Conservation (phyloP, 2,888 invertebrate species). For the Leptinotarsa tumamoca region DNA sequence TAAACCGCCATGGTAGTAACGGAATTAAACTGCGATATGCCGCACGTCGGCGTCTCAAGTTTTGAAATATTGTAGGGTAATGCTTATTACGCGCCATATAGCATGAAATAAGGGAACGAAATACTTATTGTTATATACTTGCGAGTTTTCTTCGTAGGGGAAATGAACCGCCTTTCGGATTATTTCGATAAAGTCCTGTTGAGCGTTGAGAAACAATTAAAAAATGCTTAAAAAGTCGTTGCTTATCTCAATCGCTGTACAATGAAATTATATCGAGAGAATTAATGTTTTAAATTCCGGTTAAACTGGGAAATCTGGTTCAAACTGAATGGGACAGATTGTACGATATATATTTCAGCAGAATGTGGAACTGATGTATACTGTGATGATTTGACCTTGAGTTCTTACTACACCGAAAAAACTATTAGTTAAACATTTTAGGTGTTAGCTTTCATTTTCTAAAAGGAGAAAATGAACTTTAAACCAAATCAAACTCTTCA, state of each 20-base stretch:
- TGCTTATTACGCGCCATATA: slow-evolving; percentile 55
- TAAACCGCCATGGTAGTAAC: slow-evolving; percentile 20
- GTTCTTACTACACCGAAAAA: too few relatives aligned
- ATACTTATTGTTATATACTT: slow-evolving; percentile 43
- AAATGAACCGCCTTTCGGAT: slow-evolving; percentile 4
- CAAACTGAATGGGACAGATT: too few relatives aligned
- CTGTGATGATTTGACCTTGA: too few relatives aligned
- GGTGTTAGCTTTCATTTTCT: too few relatives aligned
- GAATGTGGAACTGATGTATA: too few relatives aligned
- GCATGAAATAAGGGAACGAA: slow-evolving; percentile 52
- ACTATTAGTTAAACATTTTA: too few relatives aligned
- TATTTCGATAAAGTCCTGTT: slow-evolving; percentile 1
- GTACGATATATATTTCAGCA: too few relatives aligned
- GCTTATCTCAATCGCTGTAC: slow-evolving; percentile 7
- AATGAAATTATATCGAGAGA: background rate
- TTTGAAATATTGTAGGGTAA: slow-evolving; percentile 51
- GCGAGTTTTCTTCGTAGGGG: slow-evolving; percentile 30
- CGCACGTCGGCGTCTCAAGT: slow-evolving; percentile 31
- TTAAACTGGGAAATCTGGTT: too few relatives aligned
- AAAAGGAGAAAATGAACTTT: too few relatives aligned
- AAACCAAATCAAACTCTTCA: too few relatives aligned
- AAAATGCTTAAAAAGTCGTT: slow-evolving; percentile 16
- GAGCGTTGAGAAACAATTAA: slow-evolving; percentile 21
- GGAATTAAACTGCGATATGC: slow-evolving; percentile 32
- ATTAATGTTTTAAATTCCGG: background rate